Evolutionary conservation across 2,888 invertebrate species (phyloP).

Genomic region (Drosophila parthenogenetica): DNA sequence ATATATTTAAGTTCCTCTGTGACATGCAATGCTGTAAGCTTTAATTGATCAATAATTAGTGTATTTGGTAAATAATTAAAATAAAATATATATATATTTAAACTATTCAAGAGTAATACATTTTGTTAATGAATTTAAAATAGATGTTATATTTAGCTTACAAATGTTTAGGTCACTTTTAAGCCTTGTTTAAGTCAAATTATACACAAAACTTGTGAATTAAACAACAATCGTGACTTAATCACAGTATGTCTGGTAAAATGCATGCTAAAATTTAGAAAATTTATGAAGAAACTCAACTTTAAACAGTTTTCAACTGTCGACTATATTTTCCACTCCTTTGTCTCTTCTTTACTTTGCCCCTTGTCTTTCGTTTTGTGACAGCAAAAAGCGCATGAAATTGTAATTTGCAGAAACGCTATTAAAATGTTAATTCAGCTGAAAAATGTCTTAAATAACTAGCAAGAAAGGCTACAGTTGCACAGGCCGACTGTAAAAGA

Average conservation of each 20-base stretch:
- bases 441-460: slow-evolving; percentile 26
- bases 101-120: background rate
- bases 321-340: background rate
- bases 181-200: background rate
- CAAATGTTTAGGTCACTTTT: too few species aligned
- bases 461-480: too few species aligned
- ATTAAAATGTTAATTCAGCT: slow-evolving; percentile 59
- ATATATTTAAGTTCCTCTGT: slow-evolving; percentile 20
- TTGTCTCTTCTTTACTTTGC: too few species aligned
- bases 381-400: slow-evolving; percentile 34
- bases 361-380: background rate
- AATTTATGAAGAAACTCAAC: slow-evolving; percentile 12
- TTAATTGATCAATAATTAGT: background rate
- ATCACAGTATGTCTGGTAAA: slow-evolving; percentile 30
- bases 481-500: too few species aligned
- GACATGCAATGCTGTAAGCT: background rate
- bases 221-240: slow-evolving; percentile 28
- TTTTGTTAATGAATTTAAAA: too few species aligned
- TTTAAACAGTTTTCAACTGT: background rate
- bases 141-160: too few species aligned
- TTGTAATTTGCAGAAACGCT: slow-evolving; percentile 40
- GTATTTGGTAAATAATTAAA: slow-evolving; percentile 19
- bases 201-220: slow-evolving; percentile 11
- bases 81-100: slow-evolving; percentile 28
- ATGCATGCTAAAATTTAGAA: background rate